Conservation (phyloP, 2,113 vertebrate genomes). For the Zosterops pallidus region DNA sequence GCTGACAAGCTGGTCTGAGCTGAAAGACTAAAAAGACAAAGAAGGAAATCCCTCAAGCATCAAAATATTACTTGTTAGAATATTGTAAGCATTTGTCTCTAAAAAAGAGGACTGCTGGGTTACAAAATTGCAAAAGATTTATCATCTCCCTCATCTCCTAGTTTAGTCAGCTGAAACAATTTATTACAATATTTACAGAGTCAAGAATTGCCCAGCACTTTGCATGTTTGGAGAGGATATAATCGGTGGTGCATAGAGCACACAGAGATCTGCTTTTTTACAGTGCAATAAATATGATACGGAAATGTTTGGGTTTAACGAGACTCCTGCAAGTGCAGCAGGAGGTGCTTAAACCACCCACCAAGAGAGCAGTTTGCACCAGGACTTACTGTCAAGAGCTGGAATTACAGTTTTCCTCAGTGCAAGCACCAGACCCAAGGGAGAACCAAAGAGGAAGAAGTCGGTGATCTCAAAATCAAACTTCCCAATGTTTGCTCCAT, state of each 20-base stretch:
- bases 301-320: neutral
- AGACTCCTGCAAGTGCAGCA: neutral
- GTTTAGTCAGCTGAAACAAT: neutral
- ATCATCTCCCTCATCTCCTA: neutral
- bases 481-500: constrained; percentile 81
- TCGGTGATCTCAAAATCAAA: constrained; percentile 96
- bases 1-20: constrained; percentile 93
- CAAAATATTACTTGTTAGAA: neutral
- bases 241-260: neutral
- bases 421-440: constrained; percentile 92
- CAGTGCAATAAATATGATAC: rapidly evolving
- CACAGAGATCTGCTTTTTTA: neutral
- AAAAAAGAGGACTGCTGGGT: neutral
- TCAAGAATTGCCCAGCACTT: neutral
- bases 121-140: neutral
- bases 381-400: constrained; percentile 85
- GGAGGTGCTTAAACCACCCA: neutral
- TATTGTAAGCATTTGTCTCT: neutral
- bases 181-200: neutral
- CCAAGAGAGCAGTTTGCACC: neutral
- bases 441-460: constrained; percentile 97
- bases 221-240: neutral
- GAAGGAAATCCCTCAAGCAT: neutral
- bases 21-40: constrained; percentile 72
- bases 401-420: constrained; percentile 95